A percentile compares a stretch with the other conserved stretches of the same genome.
phyloP scores from a whole-genome alignment of 2,113 vertebrate genomes.

The Emberiza fucata region DNA sequence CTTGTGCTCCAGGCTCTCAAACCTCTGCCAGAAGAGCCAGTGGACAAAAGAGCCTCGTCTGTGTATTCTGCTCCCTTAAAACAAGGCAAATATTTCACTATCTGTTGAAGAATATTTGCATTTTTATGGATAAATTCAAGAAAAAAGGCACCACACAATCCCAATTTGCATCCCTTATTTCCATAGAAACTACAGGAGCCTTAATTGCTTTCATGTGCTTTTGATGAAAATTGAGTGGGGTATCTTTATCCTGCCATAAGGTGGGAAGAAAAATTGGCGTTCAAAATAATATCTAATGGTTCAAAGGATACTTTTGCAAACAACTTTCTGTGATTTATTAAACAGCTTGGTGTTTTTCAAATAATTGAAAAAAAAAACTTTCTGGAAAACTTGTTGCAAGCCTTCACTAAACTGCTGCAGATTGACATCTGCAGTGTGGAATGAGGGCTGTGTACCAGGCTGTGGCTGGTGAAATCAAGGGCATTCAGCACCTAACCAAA shows the following conservation, averaged over 20 bases:
- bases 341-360: slow-evolving; percentile 19
- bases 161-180: slow-evolving; percentile 69
- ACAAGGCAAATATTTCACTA: slow-evolving; percentile 50
- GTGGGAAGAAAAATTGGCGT: neutral
- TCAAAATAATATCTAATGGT: slow-evolving; percentile 35
- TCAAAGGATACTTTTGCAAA: slow-evolving; percentile 53
- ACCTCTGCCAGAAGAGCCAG: neutral
- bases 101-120: slow-evolving; percentile 56
- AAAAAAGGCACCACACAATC: slow-evolving; percentile 59
- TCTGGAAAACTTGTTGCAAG: neutral
- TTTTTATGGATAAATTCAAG: slow-evolving; percentile 70
- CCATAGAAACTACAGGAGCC: slow-evolving; percentile 57
- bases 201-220: slow-evolving; percentile 67
- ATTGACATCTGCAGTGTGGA: neutral
- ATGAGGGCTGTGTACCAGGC: neutral
- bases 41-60: slow-evolving; percentile 18
- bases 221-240: slow-evolving; percentile 55
- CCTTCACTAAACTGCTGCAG: neutral
- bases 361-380: neutral
- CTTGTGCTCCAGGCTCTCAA: neutral
- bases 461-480: neutral
- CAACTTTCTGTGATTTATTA: slow-evolving; percentile 47
- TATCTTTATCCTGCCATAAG: slow-evolving; percentile 23
- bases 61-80: slow-evolving; percentile 14
- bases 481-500: neutral